A percentile compares a stretch with the other conserved stretches of the same genome.
Evolutionary conservation across 2,113 vertebrate species (phyloP).

Genomic region (Sylvietta virens): DNA sequence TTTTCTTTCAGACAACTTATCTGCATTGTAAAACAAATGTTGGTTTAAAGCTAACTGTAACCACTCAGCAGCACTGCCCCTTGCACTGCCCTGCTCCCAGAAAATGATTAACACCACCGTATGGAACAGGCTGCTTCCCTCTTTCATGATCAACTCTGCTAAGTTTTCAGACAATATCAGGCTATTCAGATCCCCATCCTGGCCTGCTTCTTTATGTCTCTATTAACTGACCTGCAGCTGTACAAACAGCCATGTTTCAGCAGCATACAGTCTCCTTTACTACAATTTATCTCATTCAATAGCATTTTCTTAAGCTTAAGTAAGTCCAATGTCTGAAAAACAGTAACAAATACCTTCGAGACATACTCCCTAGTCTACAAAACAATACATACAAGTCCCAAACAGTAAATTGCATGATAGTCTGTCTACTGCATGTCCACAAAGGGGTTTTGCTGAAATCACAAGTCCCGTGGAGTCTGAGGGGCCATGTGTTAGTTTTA

Average conservation of each 20-base stretch:
- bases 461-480: background rate
- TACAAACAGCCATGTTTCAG: conserved; percentile 45
- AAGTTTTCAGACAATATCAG: conserved; percentile 32
- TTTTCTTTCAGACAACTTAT: background rate
- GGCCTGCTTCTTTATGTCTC: conserved; percentile 7
- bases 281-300: background rate
- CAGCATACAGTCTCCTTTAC: background rate
- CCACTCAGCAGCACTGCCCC: background rate
- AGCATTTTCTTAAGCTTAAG: background rate
- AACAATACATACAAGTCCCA: background rate
- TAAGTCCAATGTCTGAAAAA: background rate
- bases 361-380: background rate
- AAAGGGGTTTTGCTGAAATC: background rate
- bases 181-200: conserved; percentile 33
- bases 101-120: background rate
- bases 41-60: background rate
- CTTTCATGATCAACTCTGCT: background rate
- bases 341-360: background rate
- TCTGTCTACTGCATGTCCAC: background rate
- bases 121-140: background rate
- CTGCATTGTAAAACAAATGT: background rate
- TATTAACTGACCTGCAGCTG: conserved; percentile 45
- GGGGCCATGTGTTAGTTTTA: conserved; percentile 3
- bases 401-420: background rate
- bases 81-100: background rate